Evolutionary conservation across 1,140 invertebrate genomes (phyloP).

Genomic region (Drosophila orosa): DNA sequence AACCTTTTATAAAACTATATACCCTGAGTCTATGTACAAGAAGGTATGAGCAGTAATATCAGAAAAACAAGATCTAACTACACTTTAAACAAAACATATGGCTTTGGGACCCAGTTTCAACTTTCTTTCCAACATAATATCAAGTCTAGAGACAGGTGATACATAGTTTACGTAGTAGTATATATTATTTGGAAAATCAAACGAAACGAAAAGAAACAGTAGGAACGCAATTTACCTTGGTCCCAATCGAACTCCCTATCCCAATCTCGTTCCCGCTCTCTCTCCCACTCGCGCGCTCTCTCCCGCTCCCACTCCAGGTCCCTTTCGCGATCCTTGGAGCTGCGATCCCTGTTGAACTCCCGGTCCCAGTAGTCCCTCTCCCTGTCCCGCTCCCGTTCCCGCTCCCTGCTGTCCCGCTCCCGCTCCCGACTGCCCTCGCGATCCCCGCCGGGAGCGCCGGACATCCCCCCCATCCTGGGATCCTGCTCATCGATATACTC

Average conservation of each 20-base stretch:
- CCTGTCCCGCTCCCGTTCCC: constrained; percentile 59
- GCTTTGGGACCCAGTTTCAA: background rate
- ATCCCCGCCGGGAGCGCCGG: constrained; percentile 51
- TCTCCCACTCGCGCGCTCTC: constrained; percentile 81
- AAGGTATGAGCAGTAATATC: constrained; percentile 3
- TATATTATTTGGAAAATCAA: constrained; percentile 53
- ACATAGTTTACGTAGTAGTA: constrained; percentile 31
- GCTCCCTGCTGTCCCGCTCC: constrained; percentile 74
- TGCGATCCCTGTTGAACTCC: constrained; percentile 76
- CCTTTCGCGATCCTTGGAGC: constrained; percentile 71
- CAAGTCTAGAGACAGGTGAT: constrained; percentile 7
- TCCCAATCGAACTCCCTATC: constrained; percentile 84
- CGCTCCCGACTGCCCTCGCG: constrained; percentile 72
- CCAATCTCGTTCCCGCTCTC: constrained; percentile 84
- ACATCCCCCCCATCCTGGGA: constrained; percentile 57
- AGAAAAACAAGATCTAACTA: constrained; percentile 7
- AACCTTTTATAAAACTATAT: background rate
- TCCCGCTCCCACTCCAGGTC: constrained; percentile 81
- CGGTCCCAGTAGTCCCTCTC: constrained; percentile 79
- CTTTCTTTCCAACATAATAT: background rate
- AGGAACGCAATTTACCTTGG: constrained; percentile 76
- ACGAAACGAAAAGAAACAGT: constrained; percentile 57
- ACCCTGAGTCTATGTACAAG: constrained; percentile 18
- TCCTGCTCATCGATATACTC: constrained; percentile 70
- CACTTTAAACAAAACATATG: background rate